Evolutionary conservation across 2,888 invertebrate genomes (phyloP), one percentile per base, ranked within the genome.

Genomic region (Scaptomyza parva): DNA sequence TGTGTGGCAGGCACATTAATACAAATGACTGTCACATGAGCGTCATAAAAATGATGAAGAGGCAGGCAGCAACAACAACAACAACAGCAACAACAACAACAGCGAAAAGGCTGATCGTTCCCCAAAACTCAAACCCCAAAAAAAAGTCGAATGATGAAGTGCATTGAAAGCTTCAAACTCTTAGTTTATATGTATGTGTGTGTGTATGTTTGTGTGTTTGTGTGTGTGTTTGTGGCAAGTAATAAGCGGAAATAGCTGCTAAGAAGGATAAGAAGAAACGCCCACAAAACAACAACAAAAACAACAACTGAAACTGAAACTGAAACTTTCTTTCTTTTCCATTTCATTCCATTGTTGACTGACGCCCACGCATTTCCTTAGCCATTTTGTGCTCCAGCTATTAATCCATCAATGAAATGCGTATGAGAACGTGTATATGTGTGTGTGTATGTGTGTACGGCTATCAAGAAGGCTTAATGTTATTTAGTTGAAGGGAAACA

Each of bases 11-110:
- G 72, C 70, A 81, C 82, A 81, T 85, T 81, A 78, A 85, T 81
- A 85, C 81, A 85, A 81, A 85, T 85, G 81, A 85, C 85, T 85
- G 81, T 85, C 85, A 85, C 81, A 81, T 81, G 81, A 81, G 85
- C 78, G 85, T 85, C 82, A 81, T 85, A 81, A 81, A 81, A 81
- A 81, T 81, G 81, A 81, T 81, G 78, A 78, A 85, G 85, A 85
- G 85, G 43, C 74, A 43, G 40, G 37, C 50, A 60, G 35, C 50
- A 50, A 28, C 41, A 62, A 14, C 62, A 60, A 48, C 55, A 58
- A 47, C 47, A 37, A 35, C 17, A 45, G 0, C 14, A 47, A 14
- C 57, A 40, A 41, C 30, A 45, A 18, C 37, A 35, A 8, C n/a
- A 63, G 20, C 24, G 45, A 59, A 78, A 81, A 70, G 65, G 71